phyloP scores from a whole-genome alignment of 2,888 invertebrate species.

The Drosophila formosana region DNA sequence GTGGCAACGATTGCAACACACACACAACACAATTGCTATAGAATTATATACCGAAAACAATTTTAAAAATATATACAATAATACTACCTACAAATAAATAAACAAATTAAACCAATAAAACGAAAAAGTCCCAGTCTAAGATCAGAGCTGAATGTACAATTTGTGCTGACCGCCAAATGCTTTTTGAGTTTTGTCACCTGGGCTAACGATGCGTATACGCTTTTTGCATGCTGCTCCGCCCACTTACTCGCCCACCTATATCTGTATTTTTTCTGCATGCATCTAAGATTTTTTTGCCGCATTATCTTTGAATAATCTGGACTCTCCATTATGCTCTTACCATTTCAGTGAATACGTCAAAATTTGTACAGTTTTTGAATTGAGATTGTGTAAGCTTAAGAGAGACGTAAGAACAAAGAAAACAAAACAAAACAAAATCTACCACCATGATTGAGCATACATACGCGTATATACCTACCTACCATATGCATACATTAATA shows the following conservation, averaged over 20 bases:
- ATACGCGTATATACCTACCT: slow-evolving; percentile 18
- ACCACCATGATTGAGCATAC: slow-evolving; percentile 62
- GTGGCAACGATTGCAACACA: slow-evolving; percentile 32
- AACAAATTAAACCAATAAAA: slow-evolving; percentile 54
- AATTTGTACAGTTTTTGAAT: slow-evolving; percentile 73
- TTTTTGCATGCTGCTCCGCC: slow-evolving; percentile 33
- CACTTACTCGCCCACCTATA: neutral
- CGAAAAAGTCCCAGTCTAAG: slow-evolving; percentile 42
- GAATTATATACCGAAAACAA: slow-evolving; percentile 37
- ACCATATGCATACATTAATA: slow-evolving; percentile 30
- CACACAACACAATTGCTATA: slow-evolving; percentile 45
- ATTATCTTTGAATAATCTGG: slow-evolving; percentile 48
- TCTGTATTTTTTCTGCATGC: slow-evolving; percentile 54
- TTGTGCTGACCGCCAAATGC: slow-evolving; percentile 11
- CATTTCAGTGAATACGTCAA: slow-evolving; percentile 72
- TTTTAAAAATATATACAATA: slow-evolving; percentile 36
- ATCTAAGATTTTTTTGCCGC: slow-evolving; percentile 18
- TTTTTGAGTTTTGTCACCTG: slow-evolving; percentile 15
- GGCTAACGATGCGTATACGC: slow-evolving; percentile 10
- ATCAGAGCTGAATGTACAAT: slow-evolving; percentile 10
- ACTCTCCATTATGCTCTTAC: slow-evolving; percentile 68
- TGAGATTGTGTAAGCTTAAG: slow-evolving; percentile 56
- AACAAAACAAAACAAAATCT: slow-evolving; percentile 21
- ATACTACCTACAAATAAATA: slow-evolving; percentile 40
- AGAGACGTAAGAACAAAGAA: slow-evolving; percentile 58